Evolutionary conservation across 1,140 invertebrate genomes (phyloP), one percentile per base, ranked within the genome.

Genomic region (Tetramorium parvispinum): DNA sequence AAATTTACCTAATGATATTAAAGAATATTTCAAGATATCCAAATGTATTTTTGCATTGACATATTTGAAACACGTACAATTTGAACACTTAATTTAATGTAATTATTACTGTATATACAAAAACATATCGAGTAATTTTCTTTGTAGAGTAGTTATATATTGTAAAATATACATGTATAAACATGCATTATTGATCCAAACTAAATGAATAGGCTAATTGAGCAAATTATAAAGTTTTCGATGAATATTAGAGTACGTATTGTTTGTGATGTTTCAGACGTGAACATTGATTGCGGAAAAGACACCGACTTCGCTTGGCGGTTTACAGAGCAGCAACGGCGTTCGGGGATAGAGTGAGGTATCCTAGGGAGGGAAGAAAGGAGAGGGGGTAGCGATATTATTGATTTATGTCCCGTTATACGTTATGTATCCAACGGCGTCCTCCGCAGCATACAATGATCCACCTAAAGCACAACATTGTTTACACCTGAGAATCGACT

Each of bases 321-420:
- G 90, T 92, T 93, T 89, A 87, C 81, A 76, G 91, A 92, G 86
- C 85, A 91, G 92, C 91, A 91, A 93, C 90, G 85, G 88, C 73
- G 86, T 46, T 88, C 81, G 81, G 88, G 85, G 68, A 90, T 90
- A 88, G 63, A 66, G 88, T 65, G 73, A 61, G 65, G 90, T 85
- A 81, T 85, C 79, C 86, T 65, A 68, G 91, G 82, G 89, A 85
- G 91, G 71, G 83, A 91, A 91, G 71, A 86, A 89, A 89, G 85
- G 90, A 89, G 89, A 89, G 91, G 86, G 90, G 88, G 88, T 89
- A 89, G 91, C 92, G 93, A 94, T 94, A 93, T 95, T 95, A 94
- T 95, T 95, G 94, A 95, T 95, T 95, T 94, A 95, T 94, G 94
- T 94, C 85, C 92, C 92, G 92, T 93, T 92, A 91, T 87, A 92